Base-by-base conservation (phyloP, 2,888 invertebrate genomes). In the Oscheius sp. region DNA sequence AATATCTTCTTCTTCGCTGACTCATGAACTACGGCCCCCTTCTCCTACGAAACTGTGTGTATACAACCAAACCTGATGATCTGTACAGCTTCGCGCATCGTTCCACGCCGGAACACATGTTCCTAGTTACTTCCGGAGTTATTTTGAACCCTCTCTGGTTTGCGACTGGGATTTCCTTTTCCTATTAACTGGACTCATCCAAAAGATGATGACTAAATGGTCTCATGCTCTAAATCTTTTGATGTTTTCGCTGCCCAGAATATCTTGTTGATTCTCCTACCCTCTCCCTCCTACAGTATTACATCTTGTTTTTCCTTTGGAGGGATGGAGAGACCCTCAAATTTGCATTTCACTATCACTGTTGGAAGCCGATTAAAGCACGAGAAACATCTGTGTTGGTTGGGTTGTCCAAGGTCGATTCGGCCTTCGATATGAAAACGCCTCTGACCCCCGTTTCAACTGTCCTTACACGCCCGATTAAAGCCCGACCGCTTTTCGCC, bases 361-460 rank as follows among this genome's bases (percentile, higher is more conserved):
- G 39, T 31, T 31, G 55, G 55, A 55, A 55, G 55, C 33, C 55
- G 55, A 55, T 55, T 55, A 55, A 55, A 55, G n/a, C n/a, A 33
- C 42, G 50, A 23, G 55, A 55, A 58, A 58, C 58, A 58, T 61
- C 61, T 61, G 45, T 42, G 42, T 42, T 15, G 42, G 27, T 33
- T n/a, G 12, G 25, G 25, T 39, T 23, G n/a, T 15, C 37, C 61
- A 61, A 61, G 61, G 61, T 61, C 61, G 61, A 61, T 45, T 23
- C 20, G 61, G 12, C 45, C 29, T 61, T 61, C 45, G 45, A 61
- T 61, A 61, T 61, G 61, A 45, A 61, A 61, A 61, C 42, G 61
- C 33, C 37, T 37, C 37, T 37, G 57, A 37, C 17, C 29, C 29
- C 27, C 52, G 25, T 39, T 39, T 39, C 31, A 42, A 42, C 45